A percentile compares a stretch with the other conserved stretches of the same genome.
phyloP scores from a whole-genome alignment of 2,888 invertebrate genomes.

The Cyrtodaria siliqua region DNA sequence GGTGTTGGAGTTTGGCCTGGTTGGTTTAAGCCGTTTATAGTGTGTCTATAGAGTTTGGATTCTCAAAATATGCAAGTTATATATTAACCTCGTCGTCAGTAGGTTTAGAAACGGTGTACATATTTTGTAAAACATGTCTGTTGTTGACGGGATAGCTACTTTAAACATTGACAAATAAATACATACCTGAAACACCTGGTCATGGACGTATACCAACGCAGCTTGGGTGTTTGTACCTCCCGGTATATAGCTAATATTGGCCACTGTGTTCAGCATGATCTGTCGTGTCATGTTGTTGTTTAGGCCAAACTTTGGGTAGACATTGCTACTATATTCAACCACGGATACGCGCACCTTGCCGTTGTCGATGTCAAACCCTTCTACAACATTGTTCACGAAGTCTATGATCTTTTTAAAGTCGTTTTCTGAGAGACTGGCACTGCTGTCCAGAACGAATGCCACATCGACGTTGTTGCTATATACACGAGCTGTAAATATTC shows the following conservation, averaged over 20 bases:
- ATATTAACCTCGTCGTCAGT: no score
- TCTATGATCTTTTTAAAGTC: conserved; percentile 79
- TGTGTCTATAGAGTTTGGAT: no score
- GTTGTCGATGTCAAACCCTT: conserved; percentile 82
- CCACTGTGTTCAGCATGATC: conserved; percentile 49
- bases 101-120: no score
- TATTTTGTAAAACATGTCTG: no score
- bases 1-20: no score
- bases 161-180: no score
- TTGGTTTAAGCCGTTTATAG: no score
- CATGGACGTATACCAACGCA: conserved; percentile 65
- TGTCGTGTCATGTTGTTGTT: conserved; percentile 53
- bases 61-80: no score
- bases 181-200: conserved; percentile 55
- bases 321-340: conserved; percentile 84
- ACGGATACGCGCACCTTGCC: conserved; percentile 82
- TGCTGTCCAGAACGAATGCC: conserved; percentile 85
- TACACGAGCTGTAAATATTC: conserved; percentile 63
- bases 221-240: conserved; percentile 69
- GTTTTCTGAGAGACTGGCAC: conserved; percentile 82
- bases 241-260: conserved; percentile 46
- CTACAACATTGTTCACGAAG: conserved; percentile 82
- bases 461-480: conserved; percentile 81
- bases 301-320: conserved; percentile 80
- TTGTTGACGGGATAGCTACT: no score